These are phyloP conservation scores for Synanthedon formicaeformis DNA, from an alignment of 2,888 invertebrate genomes.

Conservation along the genomic window DNA sequence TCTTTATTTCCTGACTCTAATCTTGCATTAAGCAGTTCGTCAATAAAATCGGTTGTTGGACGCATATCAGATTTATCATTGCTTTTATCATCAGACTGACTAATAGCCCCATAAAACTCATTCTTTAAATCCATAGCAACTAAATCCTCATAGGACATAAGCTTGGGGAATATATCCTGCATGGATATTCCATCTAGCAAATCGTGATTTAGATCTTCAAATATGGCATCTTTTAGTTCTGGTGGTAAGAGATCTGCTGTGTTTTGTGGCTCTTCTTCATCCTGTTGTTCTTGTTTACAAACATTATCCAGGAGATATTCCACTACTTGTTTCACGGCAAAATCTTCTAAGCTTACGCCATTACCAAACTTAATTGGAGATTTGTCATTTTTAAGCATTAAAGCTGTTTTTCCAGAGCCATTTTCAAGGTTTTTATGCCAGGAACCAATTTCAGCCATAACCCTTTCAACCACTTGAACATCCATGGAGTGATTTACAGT, in stretches of 20 bases:
- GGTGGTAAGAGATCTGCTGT: conserved; percentile 86
- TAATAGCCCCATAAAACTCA: conserved; percentile 66
- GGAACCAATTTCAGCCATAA: conserved; percentile 74
- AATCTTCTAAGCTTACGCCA: conserved; percentile 60
- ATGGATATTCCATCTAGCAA: conserved; percentile 86
- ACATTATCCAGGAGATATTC: conserved; percentile 72
- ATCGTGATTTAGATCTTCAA: conserved; percentile 86
- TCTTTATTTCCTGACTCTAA: conserved; percentile 66
- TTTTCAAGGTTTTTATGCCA: conserved; percentile 72
- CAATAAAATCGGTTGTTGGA: conserved; percentile 65
- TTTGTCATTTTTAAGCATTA: conserved; percentile 58
- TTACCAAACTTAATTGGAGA: conserved; percentile 61
- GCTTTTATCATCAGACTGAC: conserved; percentile 53
- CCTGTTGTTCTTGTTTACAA: conserved; percentile 75
- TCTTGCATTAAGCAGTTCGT: conserved; percentile 66
- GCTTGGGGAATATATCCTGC: conserved; percentile 84
- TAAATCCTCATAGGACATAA: conserved; percentile 77
- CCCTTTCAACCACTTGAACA: conserved; percentile 71
- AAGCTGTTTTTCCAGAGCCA: conserved; percentile 40
- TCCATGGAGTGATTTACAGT: conserved; percentile 83
- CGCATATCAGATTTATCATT: conserved; percentile 61
- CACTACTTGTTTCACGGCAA: conserved; percentile 71
- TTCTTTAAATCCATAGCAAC: conserved; percentile 73
- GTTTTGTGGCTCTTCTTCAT: conserved; percentile 82
- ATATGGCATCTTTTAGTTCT: conserved; percentile 87